A percentile compares a stretch with the other conserved stretches of the same genome.
Conservation (phyloP, 2,888 invertebrate genomes). For the Coecobrya sp. region DNA sequence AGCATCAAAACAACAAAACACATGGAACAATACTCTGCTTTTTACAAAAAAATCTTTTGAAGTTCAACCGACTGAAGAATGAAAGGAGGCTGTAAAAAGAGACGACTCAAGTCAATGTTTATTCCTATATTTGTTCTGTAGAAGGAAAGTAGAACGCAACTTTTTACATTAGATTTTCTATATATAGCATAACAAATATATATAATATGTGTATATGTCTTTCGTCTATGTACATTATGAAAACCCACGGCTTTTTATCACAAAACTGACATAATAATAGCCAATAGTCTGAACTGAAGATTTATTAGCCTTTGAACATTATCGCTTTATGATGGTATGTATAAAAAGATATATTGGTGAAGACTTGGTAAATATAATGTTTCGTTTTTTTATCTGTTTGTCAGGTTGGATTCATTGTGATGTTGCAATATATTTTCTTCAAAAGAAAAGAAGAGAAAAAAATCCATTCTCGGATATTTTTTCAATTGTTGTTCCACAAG, state of each 20-base stretch:
- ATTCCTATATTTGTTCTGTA: constrained; percentile 54
- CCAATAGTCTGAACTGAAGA: constrained; percentile 39
- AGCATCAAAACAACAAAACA: constrained; percentile 82
- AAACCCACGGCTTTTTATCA: not conserved
- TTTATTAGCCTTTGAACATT: constrained; percentile 75
- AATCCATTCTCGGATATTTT: constrained; percentile 82
- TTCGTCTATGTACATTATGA: not conserved
- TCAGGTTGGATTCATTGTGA: constrained; percentile 64
- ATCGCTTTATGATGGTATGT: constrained; percentile 28
- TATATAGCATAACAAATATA: constrained; percentile 13
- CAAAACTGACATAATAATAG: constrained; percentile 3
- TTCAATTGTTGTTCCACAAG: constrained; percentile 79
- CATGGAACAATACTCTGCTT: constrained; percentile 79
- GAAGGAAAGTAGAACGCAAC: constrained; percentile 4
- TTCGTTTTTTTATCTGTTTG: constrained; percentile 61
- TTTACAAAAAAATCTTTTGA: constrained; percentile 80
- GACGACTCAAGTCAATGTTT: constrained; percentile 73
- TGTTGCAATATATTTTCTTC: constrained; percentile 76
- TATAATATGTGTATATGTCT: constrained; percentile 3
- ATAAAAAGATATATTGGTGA: not conserved
- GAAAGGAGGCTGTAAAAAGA: constrained; percentile 72
- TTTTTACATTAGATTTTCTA: constrained; percentile 51
- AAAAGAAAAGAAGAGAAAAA: constrained; percentile 65
- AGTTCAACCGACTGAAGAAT: constrained; percentile 82
- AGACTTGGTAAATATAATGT: not conserved